Percentiles rank a stretch among this genome's conserved stretches.
Evolutionary conservation across 2,797 vertebrate genomes (phyloP).

Genomic region (Argyrosomus regius): DNA sequence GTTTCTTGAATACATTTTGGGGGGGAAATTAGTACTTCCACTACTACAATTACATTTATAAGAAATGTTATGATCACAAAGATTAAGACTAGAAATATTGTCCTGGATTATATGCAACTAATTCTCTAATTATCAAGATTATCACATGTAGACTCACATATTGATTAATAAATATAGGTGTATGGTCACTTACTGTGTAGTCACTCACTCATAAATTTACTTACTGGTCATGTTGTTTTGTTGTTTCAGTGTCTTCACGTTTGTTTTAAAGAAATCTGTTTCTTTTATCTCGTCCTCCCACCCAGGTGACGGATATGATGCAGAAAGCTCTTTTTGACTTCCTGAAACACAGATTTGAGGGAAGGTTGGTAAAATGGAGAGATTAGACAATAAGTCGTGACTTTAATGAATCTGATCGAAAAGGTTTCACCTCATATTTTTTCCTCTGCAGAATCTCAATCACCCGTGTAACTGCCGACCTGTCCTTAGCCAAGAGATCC

Average conservation of each 20-base stretch:
- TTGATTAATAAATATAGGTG: no score
- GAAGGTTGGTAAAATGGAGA: conserved; percentile 87
- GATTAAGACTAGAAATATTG: not conserved
- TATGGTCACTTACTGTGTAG: no score
- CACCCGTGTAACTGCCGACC: conserved; percentile 95
- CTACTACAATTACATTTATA: not conserved
- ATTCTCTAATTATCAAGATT: no score
- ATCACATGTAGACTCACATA: no score
- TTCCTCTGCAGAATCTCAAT: conserved; percentile 91
- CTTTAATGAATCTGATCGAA: not conserved
- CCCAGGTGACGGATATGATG: conserved; percentile 98
- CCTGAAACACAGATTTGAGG: conserved; percentile 97
- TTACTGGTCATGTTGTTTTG: not conserved
- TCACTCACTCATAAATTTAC: not conserved
- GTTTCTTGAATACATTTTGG: not conserved
- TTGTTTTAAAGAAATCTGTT: not conserved
- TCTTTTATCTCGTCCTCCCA: not conserved
- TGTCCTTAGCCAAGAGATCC: conserved; percentile 95
- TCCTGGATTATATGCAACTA: no score
- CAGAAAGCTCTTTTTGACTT: conserved; percentile 99
- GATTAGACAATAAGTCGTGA: not conserved
- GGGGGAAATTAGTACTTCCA: not conserved
- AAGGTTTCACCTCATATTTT: not conserved
- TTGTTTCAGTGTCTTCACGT: not conserved
- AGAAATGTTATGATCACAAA: not conserved